Base-by-base conservation (phyloP, 2,113 vertebrate genomes). In the Lophochroa leadbeateri region DNA sequence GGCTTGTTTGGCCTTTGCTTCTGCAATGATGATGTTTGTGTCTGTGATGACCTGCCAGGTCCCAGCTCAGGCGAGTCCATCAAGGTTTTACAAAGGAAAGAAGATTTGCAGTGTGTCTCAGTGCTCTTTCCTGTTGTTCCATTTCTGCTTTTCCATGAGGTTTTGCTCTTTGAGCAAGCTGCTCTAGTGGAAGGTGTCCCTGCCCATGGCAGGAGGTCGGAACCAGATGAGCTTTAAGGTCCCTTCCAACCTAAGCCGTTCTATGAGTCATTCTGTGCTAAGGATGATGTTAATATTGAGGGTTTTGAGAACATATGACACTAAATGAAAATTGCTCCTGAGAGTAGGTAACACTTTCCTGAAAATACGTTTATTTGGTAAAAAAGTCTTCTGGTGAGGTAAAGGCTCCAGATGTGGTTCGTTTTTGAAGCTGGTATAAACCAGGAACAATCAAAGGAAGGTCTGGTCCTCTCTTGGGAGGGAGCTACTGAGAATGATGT, bases 61-160 rank as follows among this genome's bases (percentile, higher is more conserved):
- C 49, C 19, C 79, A 29, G 75, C 65, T 14, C 25, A 2, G 61
- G 33, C 1, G 7, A 37, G 13, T 2, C 2, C 27, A 6, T 37
- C 13, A 4, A 8, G 9, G 5, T 3, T 61, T 67, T 17, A 8
- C 4, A 18, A 2, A 3, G 49, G 53, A 29, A 20, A 57, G 70
- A 39, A 14, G 21, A 47, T 7, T 8, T 52, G 21, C 49, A 24
- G 0, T 0, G 0, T 11, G 5, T 24, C 71, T 52, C 46, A 3
- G 49, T 9, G 17, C 57, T 64, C 27, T 50, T 53, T 75, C 74
- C 82, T 0, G 0, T 10, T 52, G 35, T 28, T 77, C 41, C 39
- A 4, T 31, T 80, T 47, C 17, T 68, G 28, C 52, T 60, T 60
- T 63, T 3, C 70, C 47, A 29, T 2, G 63, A 72, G 63, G 67